Conservation (phyloP, 2,888 invertebrate genomes). For the Drosophila hamatofila region DNA sequence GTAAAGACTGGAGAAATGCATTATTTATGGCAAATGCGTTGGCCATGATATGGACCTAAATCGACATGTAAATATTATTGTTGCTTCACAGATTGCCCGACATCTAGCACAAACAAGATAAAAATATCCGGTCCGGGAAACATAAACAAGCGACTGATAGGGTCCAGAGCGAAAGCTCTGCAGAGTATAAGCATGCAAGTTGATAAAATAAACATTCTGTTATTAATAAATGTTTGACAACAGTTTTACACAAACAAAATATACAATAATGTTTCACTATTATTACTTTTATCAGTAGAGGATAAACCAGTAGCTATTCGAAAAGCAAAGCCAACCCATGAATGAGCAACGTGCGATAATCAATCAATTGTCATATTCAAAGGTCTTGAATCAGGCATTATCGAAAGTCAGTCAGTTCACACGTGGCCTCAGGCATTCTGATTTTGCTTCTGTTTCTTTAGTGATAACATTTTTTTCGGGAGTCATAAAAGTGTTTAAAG, state of each 20-base stretch:
- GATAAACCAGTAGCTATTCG: not conserved
- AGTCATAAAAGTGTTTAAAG: not conserved
- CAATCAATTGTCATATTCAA: constrained; percentile 48
- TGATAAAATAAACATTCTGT: constrained; percentile 30
- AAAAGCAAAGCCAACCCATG: not conserved
- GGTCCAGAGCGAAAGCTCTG: constrained; percentile 1
- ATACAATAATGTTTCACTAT: not conserved
- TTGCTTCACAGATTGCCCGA: constrained; percentile 51
- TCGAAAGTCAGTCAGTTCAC: constrained; percentile 59
- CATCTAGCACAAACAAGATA: constrained; percentile 53
- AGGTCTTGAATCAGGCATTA: constrained; percentile 46
- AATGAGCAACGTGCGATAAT: constrained; percentile 22
- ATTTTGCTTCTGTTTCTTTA: constrained; percentile 8
- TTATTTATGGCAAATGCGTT: constrained; percentile 24
- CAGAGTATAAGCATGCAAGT: not conserved
- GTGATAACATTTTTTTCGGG: constrained; percentile 25
- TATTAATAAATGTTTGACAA: constrained; percentile 28
- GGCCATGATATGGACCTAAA: constrained; percentile 20
- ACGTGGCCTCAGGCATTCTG: constrained; percentile 50
- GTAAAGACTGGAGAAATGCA: constrained; percentile 1
- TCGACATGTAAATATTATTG: constrained; percentile 63
- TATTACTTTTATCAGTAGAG: constrained; percentile 12
- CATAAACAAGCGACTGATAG: constrained; percentile 50
- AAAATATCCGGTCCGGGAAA: constrained; percentile 45
- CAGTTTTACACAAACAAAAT: constrained; percentile 3